Evolutionary conservation across 2,888 invertebrate genomes (phyloP).

Genomic region (Xanthorhoe spadicearia): DNA sequence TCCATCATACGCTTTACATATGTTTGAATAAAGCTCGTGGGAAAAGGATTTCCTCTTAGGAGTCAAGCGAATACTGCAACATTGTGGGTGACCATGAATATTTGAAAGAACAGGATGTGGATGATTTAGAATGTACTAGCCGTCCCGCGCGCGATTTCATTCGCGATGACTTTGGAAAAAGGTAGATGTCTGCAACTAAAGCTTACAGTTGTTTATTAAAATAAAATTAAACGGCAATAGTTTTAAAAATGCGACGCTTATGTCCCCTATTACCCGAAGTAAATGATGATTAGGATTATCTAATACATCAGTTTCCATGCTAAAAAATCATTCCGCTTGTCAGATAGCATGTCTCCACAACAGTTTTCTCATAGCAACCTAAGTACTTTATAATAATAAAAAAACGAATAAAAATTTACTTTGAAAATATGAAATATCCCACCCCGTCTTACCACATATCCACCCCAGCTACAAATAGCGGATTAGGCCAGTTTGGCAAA

Average conservation of each 20-base stretch:
- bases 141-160: too few species aligned
- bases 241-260: too few species aligned
- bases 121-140: background rate
- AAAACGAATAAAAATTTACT: background rate
- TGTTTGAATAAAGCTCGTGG: slow-evolving; percentile 86
- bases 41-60: slow-evolving; percentile 85
- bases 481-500: slow-evolving; percentile 85
- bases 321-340: too few species aligned
- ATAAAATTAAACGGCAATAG: too few species aligned
- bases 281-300: too few species aligned
- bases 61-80: slow-evolving; percentile 77
- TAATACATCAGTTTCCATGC: too few species aligned
- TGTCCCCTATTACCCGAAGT: too few species aligned
- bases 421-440: slow-evolving; percentile 29
- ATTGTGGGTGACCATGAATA: slow-evolving; percentile 61
- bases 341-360: too few species aligned
- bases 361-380: too few species aligned
- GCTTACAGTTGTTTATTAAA: too few species aligned
- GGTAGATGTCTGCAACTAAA: too few species aligned
- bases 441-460: slow-evolving; percentile 43
- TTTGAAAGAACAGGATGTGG: background rate
- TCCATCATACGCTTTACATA: slow-evolving; percentile 86
- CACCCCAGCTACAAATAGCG: slow-evolving; percentile 76
- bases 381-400: background rate
- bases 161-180: too few species aligned